phyloP scores from a whole-genome alignment of 2,797 vertebrate species.

The Rhinogobio ventralis region DNA sequence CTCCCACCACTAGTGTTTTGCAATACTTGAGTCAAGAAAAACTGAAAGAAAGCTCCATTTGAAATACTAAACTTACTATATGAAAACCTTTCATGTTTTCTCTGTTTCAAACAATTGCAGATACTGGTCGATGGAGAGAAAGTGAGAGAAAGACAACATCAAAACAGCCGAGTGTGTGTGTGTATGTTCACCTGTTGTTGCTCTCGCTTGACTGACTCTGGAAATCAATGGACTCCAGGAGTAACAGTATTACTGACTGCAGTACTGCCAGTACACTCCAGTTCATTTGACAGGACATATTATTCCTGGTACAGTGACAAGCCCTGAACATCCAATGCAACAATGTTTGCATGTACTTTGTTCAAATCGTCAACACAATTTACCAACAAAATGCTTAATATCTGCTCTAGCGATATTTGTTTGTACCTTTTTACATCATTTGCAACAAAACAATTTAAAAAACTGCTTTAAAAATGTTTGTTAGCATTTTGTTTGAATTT shows the following conservation, averaged over 20 bases:
- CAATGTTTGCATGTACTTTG: not conserved
- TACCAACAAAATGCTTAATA: not conserved
- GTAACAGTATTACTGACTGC: not conserved
- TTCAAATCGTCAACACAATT: not conserved
- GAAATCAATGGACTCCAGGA: conserved; percentile 20
- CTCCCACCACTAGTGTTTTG: not conserved
- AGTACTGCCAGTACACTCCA: not conserved
- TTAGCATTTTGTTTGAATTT: no score
- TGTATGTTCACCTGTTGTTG: not conserved
- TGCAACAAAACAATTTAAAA: not conserved
- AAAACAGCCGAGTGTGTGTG: not conserved
- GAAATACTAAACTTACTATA: not conserved
- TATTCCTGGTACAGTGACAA: not conserved
- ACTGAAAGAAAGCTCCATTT: not conserved
- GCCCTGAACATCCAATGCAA: not conserved
- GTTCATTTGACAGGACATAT: not conserved
- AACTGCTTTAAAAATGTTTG: not conserved
- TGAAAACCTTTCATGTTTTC: conserved; percentile 24
- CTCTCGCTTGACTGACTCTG: conserved; percentile 23
- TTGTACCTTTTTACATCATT: not conserved
- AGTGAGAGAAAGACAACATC: conserved; percentile 30
- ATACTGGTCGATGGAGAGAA: conserved; percentile 6
- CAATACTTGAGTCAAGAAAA: not conserved
- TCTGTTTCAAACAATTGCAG: conserved; percentile 25
- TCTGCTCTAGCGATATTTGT: not conserved